These are phyloP conservation scores for Colinus virginianus DNA, from an alignment of 2,113 vertebrate species.

Conservation along the genomic window DNA sequence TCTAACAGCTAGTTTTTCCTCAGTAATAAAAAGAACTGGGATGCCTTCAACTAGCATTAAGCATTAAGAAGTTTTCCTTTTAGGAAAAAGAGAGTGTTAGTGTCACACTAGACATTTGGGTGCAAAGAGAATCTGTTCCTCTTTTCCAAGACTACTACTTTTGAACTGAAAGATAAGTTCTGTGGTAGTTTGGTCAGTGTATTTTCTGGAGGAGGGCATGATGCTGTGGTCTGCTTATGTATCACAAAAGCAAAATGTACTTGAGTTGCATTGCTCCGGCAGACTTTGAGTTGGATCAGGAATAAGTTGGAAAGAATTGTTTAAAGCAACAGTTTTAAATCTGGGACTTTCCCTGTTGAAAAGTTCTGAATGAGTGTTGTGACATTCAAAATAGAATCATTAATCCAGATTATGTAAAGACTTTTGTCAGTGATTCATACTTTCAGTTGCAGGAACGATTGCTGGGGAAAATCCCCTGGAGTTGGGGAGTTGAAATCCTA, in stretches of 20 bases:
- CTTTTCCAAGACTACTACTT: not conserved
- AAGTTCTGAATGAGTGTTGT: not conserved
- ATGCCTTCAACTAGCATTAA: not conserved
- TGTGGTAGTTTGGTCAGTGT: not conserved
- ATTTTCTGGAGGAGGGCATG: not conserved
- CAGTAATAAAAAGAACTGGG: not conserved
- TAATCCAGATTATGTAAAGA: not conserved
- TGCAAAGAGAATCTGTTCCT: not conserved
- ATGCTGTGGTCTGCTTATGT: not conserved
- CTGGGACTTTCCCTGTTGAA: slow-evolving; percentile 31
- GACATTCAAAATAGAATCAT: not conserved
- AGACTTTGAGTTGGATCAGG: not conserved
- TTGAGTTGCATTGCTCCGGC: not conserved
- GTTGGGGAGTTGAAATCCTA: not conserved
- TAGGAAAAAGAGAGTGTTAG: not conserved
- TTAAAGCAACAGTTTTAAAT: not conserved
- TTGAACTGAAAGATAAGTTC: not conserved
- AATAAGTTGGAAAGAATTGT: not conserved
- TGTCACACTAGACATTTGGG: not conserved
- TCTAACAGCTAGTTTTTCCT: not conserved
- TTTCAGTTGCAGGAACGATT: not conserved
- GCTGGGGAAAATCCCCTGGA: slow-evolving; percentile 18
- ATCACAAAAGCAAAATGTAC: not conserved
- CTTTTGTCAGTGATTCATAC: not conserved
- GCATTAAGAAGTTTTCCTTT: not conserved